Percentiles rank a stretch among this genome's conserved stretches.
phyloP scores from a whole-genome alignment of 2,888 invertebrate species.

The Athalia rosae region DNA sequence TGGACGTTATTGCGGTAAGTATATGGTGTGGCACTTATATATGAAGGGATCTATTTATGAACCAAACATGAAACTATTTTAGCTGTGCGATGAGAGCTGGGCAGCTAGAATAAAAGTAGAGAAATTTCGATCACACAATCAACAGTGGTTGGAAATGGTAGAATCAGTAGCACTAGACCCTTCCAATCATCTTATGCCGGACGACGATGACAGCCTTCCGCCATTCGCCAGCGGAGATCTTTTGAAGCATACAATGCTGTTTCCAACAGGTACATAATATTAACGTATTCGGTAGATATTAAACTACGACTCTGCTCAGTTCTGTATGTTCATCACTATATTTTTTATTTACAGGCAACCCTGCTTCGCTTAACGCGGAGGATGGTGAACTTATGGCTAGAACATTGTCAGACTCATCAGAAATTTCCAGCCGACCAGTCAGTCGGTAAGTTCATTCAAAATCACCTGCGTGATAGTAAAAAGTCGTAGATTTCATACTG shows the following conservation, averaged over 20 bases:
- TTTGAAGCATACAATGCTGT: conserved; percentile 77
- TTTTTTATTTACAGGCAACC: conserved; percentile 56
- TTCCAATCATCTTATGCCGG: conserved; percentile 75
- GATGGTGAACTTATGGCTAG: conserved; percentile 66
- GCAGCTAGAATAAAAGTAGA: conserved; percentile 94
- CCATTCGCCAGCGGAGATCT: conserved; percentile 86
- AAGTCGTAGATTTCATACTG: conserved; percentile 51
- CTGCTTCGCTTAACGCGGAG: conserved; percentile 63
- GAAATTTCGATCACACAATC: conserved; percentile 98
- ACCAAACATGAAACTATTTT: conserved; percentile 37
- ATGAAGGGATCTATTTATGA: no score
- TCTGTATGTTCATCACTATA: not conserved
- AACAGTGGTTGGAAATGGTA: conserved; percentile 98
- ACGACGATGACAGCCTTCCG: conserved; percentile 81
- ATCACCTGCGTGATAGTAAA: conserved; percentile 66
- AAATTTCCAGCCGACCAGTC: conserved; percentile 74
- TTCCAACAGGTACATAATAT: conserved; percentile 71
- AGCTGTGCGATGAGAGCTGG: conserved; percentile 92
- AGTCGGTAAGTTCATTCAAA: conserved; percentile 71
- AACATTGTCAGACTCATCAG: conserved; percentile 68
- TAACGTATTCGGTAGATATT: not conserved
- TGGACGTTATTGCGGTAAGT: conserved; percentile 94
- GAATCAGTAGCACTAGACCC: conserved; percentile 81
- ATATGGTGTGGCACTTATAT: not conserved
- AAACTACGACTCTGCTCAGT: no score